Evolutionary conservation across 2,797 vertebrate genomes (phyloP), one percentile per base, ranked within the genome.

Genomic region (Psittacula derbiana): DNA sequence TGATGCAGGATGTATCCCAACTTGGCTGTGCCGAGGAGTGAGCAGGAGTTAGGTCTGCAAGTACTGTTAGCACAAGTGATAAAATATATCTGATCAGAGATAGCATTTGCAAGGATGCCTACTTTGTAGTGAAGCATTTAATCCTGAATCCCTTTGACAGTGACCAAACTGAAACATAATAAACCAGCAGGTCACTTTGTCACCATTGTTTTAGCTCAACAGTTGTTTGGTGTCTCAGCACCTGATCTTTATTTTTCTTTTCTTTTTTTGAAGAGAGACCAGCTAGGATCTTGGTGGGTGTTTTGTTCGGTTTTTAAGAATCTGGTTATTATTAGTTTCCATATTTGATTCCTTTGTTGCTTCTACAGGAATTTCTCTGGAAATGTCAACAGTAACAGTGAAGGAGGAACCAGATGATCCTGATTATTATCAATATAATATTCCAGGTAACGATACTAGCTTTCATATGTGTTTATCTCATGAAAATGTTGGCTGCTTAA

Each of bases 321-420:
- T 53, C 19, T 43, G 16, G 36, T 88, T 80, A 20, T 70, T 72
- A 31, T 25, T 61, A 5, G 12, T 57, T 61, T 69, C 21, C 3
- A 0, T 69, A 17, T 85, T 83, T 88, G 16, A 95, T 47, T 67
- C 52, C 36, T 58, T 49, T 75, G 53, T 94, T 90, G 24, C 46
- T 97, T 74, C 78, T 74, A 27, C 41, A 98, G 98, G 93, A 82
- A 82, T 95, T 93, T 93, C 97, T 73, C 92, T 97, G 62, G 97
- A 97, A 92, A 82, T 96, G 83, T 46, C 96, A 53, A 55, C 92
- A 52, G 92, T 97, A 81, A 85, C 96, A 18, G 79, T 98, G 49
- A 98, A 98, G 78, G 97, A 98, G 80, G 98, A 98, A 91, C 90
- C 67, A 1, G 98, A 98, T 78, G 98, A 98, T 58, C 96, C 97